These are phyloP conservation scores for Pollenia amentaria DNA, from an alignment of 2,888 invertebrate species.

Conservation along the genomic window DNA sequence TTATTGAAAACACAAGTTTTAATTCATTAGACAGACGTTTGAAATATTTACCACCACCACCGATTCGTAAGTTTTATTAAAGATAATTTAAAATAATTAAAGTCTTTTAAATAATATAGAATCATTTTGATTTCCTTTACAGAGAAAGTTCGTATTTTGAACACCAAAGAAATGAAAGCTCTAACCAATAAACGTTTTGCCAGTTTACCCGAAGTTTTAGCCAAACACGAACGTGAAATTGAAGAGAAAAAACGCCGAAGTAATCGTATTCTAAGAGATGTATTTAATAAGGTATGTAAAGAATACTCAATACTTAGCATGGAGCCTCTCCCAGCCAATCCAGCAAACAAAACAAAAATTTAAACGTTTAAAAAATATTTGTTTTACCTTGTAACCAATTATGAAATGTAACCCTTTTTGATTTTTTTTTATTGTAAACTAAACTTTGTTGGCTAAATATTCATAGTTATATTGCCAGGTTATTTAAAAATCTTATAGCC, in stretches of 20 bases:
- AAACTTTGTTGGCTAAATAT: no score
- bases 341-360: no score
- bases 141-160: constrained; percentile 85
- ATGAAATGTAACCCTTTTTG: no score
- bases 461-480: no score
- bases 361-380: no score
- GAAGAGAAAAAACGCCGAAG: constrained; percentile 88
- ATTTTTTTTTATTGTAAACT: no score
- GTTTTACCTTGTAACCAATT: no score
- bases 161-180: constrained; percentile 87
- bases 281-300: constrained; percentile 89
- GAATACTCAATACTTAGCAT: background rate
- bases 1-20: constrained; percentile 79
- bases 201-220: constrained; percentile 89
- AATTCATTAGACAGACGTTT: constrained; percentile 80
- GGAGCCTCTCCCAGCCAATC: no score
- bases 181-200: constrained; percentile 88
- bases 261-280: constrained; percentile 90
- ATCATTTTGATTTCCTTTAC: background rate
- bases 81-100: background rate
- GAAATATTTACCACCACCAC: constrained; percentile 82
- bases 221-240: constrained; percentile 87
- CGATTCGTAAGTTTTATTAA: constrained; percentile 80
- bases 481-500: no score
- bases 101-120: background rate